phyloP scores from a whole-genome alignment of 2,888 invertebrate species.

The Pterostichus niger region DNA sequence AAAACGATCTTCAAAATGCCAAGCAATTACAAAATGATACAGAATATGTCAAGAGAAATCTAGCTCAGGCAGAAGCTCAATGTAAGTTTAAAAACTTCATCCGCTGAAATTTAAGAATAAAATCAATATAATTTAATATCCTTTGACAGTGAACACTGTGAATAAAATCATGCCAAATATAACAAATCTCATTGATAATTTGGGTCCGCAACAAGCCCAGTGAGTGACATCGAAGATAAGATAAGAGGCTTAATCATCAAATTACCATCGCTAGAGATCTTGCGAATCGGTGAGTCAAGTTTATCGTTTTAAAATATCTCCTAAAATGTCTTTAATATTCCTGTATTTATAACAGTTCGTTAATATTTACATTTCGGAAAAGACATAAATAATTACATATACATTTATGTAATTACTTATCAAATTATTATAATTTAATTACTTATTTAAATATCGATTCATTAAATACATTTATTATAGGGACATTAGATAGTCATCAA shows the following conservation, averaged over 20 bases:
- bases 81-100: slow-evolving; percentile 74
- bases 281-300: slow-evolving; percentile 82
- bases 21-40: slow-evolving; percentile 83
- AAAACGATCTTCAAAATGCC: slow-evolving; percentile 82
- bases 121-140: neutral
- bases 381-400: too few species aligned
- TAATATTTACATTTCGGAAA: too few species aligned
- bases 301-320: too few species aligned
- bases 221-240: slow-evolving; percentile 81
- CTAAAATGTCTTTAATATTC: too few species aligned
- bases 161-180: slow-evolving; percentile 84
- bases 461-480: too few species aligned
- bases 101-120: too few species aligned
- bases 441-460: too few species aligned
- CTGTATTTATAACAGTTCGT: too few species aligned
- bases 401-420: too few species aligned
- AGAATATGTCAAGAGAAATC: slow-evolving; percentile 85
- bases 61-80: slow-evolving; percentile 84
- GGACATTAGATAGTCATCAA: too few species aligned
- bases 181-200: slow-evolving; percentile 79
- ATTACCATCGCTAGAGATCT: slow-evolving; percentile 89
- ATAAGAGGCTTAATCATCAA: slow-evolving; percentile 85
- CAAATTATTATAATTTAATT: too few species aligned
- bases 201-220: slow-evolving; percentile 81
- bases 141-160: slow-evolving; percentile 81